These are phyloP conservation scores for Drosophila hydei DNA, from an alignment of 1,140 invertebrate species.

Conservation along the genomic window DNA sequence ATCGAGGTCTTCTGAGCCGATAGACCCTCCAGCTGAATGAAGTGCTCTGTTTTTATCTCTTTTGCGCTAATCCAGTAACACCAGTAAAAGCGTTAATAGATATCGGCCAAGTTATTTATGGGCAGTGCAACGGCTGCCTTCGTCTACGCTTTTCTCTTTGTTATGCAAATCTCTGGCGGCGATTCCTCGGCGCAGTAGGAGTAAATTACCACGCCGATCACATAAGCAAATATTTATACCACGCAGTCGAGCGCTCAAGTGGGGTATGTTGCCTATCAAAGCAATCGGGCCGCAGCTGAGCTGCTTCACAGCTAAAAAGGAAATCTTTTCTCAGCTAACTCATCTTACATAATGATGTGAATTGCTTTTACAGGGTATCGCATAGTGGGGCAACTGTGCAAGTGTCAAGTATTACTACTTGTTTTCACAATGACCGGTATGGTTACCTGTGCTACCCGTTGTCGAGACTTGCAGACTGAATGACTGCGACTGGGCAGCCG, in stretches of 20 bases:
- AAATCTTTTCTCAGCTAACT: not conserved
- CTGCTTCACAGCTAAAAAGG: too few species aligned
- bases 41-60: slow-evolving; percentile 17
- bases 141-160: slow-evolving; percentile 48
- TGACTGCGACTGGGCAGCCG: slow-evolving; percentile 27
- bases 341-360: not conserved
- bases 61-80: slow-evolving; percentile 73
- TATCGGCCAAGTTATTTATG: slow-evolving; percentile 76
- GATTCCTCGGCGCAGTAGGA: slow-evolving; percentile 64
- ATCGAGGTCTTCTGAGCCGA: not conserved
- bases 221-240: slow-evolving; percentile 36
- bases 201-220: slow-evolving; percentile 71
- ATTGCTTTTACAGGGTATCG: slow-evolving; percentile 5
- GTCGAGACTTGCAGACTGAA: slow-evolving; percentile 36
- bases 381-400: not conserved
- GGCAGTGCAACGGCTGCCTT: slow-evolving; percentile 34
- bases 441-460: slow-evolving; percentile 43
- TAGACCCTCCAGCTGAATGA: not conserved
- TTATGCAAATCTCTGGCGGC: slow-evolving; percentile 58
- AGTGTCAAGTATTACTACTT: not conserved
- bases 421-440: slow-evolving; percentile 16
- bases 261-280: slow-evolving; percentile 10
- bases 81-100: slow-evolving; percentile 78
- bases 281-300: not conserved
- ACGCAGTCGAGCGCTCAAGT: not conserved